Evolutionary conservation across 2,888 invertebrate species (phyloP), one percentile per base, ranked within the genome.

Genomic region (Epinotia nisella): DNA sequence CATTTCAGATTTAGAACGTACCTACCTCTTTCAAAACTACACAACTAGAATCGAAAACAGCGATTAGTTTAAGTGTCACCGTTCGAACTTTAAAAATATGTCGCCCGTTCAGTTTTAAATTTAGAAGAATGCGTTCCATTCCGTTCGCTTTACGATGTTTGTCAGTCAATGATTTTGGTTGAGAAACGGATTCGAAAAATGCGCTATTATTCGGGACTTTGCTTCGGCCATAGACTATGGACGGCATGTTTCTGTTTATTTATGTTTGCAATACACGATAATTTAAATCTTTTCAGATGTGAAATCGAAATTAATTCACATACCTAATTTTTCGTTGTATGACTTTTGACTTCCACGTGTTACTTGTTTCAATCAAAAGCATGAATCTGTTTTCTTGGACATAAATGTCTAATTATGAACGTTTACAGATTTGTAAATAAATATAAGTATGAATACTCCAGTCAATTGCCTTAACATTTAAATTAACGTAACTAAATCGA

Each of bases 61-160:
- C 92, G 93, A 93, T 93, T 92, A 93, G 92, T 93, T 91, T 88
- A 89, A 90, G 87, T 91, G 91, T 89, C 90, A 85, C 82, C 85
- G 90, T 92, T 92, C 92, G 92, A 93, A 92, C 88, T 90, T 91
- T 93, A 93, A 93, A 93, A 92, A 92, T 92, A 92, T 93, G 93
- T 92, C 89, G 91, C 86, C 83, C 89, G 90, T 92, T 91, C 89
- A 87, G 87, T 89, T 92, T 91, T 89, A 86, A 85, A 86, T 86
- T 87, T 87, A 91, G 91, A 90, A 82, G 86, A 90, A 90, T 89
- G 91, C 88, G 91, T 89, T 90, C 91, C 87, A 90, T 90, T 92
- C 92, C 86, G 85, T 83, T 88, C 89, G 88, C 88, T 93, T 92
- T 92, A 93, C 93, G 93, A 92, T 85, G 90, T 90, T 90, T 89